Percentiles rank a stretch among this genome's conserved stretches.
phyloP scores from a whole-genome alignment of 2,888 invertebrate genomes.

The Dinocampus coccinellae region DNA sequence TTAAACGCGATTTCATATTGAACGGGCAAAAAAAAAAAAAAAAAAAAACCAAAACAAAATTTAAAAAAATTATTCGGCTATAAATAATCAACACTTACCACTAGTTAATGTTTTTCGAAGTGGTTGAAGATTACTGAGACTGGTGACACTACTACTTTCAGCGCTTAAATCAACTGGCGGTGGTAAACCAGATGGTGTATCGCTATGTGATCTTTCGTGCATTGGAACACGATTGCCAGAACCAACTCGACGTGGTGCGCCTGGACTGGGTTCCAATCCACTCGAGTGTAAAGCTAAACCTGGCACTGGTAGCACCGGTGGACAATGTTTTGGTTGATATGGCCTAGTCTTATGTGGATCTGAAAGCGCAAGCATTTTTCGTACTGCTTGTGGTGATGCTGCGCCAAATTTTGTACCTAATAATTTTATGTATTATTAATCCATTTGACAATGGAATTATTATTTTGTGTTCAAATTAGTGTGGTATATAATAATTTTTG shows the following conservation, averaged over 20 bases:
- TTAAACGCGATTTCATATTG: slow-evolving; percentile 4
- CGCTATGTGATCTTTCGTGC: slow-evolving; percentile 91
- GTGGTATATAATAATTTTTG: too few species aligned
- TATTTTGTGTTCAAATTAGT: background rate
- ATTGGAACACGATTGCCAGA: slow-evolving; percentile 73
- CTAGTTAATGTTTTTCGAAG: slow-evolving; percentile 85
- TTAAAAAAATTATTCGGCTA: slow-evolving; percentile 19
- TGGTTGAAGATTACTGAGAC: slow-evolving; percentile 87
- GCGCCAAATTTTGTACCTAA: slow-evolving; percentile 76
- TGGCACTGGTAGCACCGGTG: slow-evolving; percentile 76
- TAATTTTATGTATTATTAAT: background rate
- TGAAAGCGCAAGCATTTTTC: slow-evolving; percentile 92
- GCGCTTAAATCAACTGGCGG: slow-evolving; percentile 88
- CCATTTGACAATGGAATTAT: slow-evolving; percentile 1
- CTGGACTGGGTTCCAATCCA: slow-evolving; percentile 72
- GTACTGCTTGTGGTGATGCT: slow-evolving; percentile 96
- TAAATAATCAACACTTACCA: slow-evolving; percentile 70
- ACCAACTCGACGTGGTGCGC: slow-evolving; percentile 72
- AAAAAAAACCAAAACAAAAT: slow-evolving; percentile 12
- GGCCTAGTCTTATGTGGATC: slow-evolving; percentile 90
- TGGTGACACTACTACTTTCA: slow-evolving; percentile 95
- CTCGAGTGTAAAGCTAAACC: slow-evolving; percentile 71
- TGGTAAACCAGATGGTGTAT: slow-evolving; percentile 86
- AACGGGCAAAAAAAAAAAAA: slow-evolving; percentile 20
- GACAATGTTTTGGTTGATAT: slow-evolving; percentile 83